phyloP scores from a whole-genome alignment of 2,888 invertebrate genomes.

The Hoplodrina ambigua region DNA sequence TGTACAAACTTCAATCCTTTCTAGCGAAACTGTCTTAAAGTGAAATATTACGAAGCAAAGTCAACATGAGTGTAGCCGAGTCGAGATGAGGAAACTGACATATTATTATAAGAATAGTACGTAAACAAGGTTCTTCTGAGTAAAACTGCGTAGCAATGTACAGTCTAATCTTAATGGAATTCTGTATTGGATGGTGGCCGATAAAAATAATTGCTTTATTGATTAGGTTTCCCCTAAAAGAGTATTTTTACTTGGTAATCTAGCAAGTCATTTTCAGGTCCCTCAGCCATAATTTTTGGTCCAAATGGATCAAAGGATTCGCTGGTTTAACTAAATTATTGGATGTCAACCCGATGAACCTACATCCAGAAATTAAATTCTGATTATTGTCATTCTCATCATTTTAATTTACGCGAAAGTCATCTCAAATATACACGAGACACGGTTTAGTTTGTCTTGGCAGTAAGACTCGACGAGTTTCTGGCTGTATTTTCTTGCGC shows the following conservation, averaged over 20 bases:
- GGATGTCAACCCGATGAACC: background rate
- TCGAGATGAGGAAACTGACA: slow-evolving; percentile 44
- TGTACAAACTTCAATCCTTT: slow-evolving; percentile 22
- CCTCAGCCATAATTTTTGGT: background rate
- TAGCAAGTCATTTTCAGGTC: background rate
- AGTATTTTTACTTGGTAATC: slow-evolving; percentile 1
- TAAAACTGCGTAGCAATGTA: slow-evolving; percentile 46
- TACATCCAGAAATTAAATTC: slow-evolving; percentile 7
- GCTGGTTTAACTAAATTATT: background rate
- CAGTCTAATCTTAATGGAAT: slow-evolving; percentile 49
- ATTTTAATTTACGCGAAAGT: background rate
- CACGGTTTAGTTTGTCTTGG: background rate
- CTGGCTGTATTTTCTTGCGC: slow-evolving; percentile 8
- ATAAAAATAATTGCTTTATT: slow-evolving; percentile 60
- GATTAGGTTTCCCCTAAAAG: slow-evolving; percentile 30
- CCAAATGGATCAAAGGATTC: background rate
- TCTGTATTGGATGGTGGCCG: slow-evolving; percentile 36
- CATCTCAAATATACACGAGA: slow-evolving; percentile 9
- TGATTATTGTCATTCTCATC: background rate
- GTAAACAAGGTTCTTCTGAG: slow-evolving; percentile 51
- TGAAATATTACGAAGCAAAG: slow-evolving; percentile 47
- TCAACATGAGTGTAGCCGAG: slow-evolving; percentile 42
- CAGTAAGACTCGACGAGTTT: slow-evolving; percentile 1
- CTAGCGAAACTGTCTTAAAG: slow-evolving; percentile 34
- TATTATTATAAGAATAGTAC: slow-evolving; percentile 42